Conservation (phyloP, 2,797 vertebrate genomes). For the Sparidentex hasta region DNA sequence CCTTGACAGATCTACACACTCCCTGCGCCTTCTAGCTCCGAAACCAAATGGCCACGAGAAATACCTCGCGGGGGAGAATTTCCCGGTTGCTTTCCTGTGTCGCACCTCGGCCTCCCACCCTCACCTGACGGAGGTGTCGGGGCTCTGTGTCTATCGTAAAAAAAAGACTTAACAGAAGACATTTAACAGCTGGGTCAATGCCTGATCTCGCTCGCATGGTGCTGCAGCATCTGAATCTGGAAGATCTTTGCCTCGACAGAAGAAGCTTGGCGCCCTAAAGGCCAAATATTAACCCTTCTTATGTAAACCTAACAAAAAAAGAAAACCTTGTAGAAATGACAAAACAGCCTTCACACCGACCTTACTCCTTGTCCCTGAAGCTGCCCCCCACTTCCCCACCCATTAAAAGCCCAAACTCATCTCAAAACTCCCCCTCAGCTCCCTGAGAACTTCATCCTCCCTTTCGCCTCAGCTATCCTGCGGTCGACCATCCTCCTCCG, state of each 20-base stretch:
- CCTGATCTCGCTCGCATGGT: slow-evolving; percentile 22
- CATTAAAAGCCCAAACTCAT: slow-evolving; percentile 15
- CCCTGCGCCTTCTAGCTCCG: slow-evolving; percentile 15
- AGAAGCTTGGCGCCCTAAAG: neutral
- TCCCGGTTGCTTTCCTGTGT: slow-evolving; percentile 63
- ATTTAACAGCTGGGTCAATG: slow-evolving; percentile 42
- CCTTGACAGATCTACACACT: slow-evolving; percentile 25
- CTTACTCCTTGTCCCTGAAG: slow-evolving; percentile 25
- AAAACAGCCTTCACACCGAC: slow-evolving; percentile 16
- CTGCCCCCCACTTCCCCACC: slow-evolving; percentile 1
- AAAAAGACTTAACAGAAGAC: slow-evolving; percentile 65
- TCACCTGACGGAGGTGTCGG: slow-evolving; percentile 67
- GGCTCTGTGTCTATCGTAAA: slow-evolving; percentile 59
- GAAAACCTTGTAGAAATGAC: neutral
- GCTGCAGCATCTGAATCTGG: slow-evolving; percentile 7
- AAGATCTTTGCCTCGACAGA: neutral
- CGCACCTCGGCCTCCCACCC: slow-evolving; percentile 51
- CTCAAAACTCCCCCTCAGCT: slow-evolving; percentile 38
- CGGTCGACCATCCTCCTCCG: slow-evolving; percentile 74
- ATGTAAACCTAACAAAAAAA: neutral
- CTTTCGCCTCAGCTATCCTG: slow-evolving; percentile 58
- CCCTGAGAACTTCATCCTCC: slow-evolving; percentile 43
- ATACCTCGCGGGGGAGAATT: slow-evolving; percentile 16
- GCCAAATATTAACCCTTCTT: neutral
- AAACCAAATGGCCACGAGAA: slow-evolving; percentile 43